Evolutionary conservation across 2,888 invertebrate genomes (phyloP), one percentile per base, ranked within the genome.

Genomic region (Hydriomena furcata): DNA sequence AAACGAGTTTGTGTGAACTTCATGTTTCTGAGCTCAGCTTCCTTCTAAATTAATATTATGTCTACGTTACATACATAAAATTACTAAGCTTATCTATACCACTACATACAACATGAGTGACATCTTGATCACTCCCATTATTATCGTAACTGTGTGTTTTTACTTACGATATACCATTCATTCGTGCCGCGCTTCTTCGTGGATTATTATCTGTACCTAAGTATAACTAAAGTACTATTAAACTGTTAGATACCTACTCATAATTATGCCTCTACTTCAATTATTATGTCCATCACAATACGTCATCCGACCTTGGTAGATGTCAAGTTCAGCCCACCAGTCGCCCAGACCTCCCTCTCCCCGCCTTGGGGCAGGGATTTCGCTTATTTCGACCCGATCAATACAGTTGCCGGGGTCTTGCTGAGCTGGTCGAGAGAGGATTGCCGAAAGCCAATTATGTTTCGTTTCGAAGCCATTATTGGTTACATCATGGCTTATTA

Each of bases 321-420:
- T 67, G 73, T 72, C 75, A 72, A 76, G 74, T 71, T 74, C 71
- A 65, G 32, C 58, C 57, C 71, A 63, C 69, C 73, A 67, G 56
- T 56, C 68, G 52, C 3, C 54, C 66, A 32, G 56, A 28, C 12
- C 24, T 37, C 32, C 38, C 37, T 0, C 46, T 31, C 25, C 37
- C 7, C 37, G 36, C 45, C 7, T 17, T 30, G 25, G 2, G 1
- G 31, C 38, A 21, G 8, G n/a, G 17, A 25, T 4, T 20, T 25
- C 12, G 10, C 17, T 5, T 7, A 5, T n/a, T 10, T 10, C 28
- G 13, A 3, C 7, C 21, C 38, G 46, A 21, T 41, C 55, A 37
- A 48, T 40, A 17, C 44, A 36, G 40, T 45, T 41, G 27, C 37
- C 34, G 50, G 44, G 61, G 23, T 56, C 61, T 52, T 6, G 23